Evolutionary conservation across 1,140 invertebrate species (phyloP).

Genomic region (Scaptomyza graminum): DNA sequence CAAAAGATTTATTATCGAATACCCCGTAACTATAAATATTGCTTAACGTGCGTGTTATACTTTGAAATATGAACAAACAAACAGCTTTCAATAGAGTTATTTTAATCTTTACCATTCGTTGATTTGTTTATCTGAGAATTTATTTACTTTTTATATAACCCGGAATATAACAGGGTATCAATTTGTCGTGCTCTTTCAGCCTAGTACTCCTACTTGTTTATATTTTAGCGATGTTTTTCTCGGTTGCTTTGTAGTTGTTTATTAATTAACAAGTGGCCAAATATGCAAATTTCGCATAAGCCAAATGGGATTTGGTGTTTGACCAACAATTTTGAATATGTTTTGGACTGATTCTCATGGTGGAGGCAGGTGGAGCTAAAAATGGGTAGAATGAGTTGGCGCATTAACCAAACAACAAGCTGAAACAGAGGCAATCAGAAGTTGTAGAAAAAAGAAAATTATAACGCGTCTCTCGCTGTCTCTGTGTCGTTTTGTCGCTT

Average conservation of each 20-base stretch:
- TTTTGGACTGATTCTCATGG: conserved; percentile 3
- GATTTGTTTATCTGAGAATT: neutral
- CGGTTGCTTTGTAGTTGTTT: conserved; percentile 48
- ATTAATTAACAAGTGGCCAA: conserved; percentile 80
- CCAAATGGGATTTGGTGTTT: conserved; percentile 44
- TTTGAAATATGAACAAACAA: too few species aligned
- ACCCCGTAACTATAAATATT: neutral
- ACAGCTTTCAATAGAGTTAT: too few species aligned
- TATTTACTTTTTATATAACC: neutral
- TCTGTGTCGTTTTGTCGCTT: neutral
- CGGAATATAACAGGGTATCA: conserved; percentile 5
- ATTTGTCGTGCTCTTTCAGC: neutral
- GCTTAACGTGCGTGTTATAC: neutral
- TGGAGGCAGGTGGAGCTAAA: neutral
- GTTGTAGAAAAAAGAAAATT: conserved; percentile 70
- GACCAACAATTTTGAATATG: conserved; percentile 35
- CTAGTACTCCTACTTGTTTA: conserved; percentile 7
- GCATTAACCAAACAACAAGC: conserved; percentile 4
- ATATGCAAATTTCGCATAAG: conserved; percentile 70
- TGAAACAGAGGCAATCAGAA: conserved; percentile 56
- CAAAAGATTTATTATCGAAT: conserved; percentile 31
- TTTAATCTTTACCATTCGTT: too few species aligned
- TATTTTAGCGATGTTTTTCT: conserved; percentile 25
- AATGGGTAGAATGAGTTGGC: neutral
- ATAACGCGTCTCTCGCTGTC: conserved; percentile 49